Evolutionary conservation across 2,113 vertebrate genomes (phyloP).

Genomic region (Pterocles burchelli): DNA sequence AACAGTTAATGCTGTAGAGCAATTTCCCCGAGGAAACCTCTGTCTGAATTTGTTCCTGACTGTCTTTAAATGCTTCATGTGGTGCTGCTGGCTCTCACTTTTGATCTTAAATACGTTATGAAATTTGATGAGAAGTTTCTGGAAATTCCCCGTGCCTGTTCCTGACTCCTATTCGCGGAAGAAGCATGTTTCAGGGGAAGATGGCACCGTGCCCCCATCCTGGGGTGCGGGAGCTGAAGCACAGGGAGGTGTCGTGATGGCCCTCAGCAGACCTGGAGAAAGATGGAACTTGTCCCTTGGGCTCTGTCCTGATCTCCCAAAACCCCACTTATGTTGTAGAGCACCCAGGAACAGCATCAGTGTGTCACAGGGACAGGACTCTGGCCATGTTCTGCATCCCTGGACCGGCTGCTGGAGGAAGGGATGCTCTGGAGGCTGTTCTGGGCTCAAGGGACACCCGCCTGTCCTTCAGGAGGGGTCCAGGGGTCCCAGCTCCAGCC

Average conservation of each 20-base stretch:
- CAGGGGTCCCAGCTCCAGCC: background rate
- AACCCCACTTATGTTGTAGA: background rate
- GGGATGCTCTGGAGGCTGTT: background rate
- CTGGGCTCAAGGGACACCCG: background rate
- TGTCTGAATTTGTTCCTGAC: background rate
- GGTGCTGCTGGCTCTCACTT: background rate
- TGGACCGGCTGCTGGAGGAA: background rate
- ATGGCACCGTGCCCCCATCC: background rate
- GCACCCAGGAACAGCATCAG: background rate
- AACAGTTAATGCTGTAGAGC: background rate
- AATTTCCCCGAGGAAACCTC: background rate
- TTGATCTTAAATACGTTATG: background rate
- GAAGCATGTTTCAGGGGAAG: background rate
- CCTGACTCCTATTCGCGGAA: background rate
- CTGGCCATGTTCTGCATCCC: background rate
- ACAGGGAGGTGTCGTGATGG: background rate
- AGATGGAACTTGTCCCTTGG: background rate
- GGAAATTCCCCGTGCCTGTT: background rate
- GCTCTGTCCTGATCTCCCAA: background rate
- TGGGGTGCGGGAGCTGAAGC: fast-evolving
- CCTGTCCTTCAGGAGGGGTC: background rate
- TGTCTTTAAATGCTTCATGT: background rate
- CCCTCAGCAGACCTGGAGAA: background rate
- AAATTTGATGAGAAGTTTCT: background rate
- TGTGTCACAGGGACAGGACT: background rate